Percentiles rank a stretch among this genome's conserved stretches.
phyloP scores from a whole-genome alignment of 2,888 invertebrate species.

The Oscheius sp. region DNA sequence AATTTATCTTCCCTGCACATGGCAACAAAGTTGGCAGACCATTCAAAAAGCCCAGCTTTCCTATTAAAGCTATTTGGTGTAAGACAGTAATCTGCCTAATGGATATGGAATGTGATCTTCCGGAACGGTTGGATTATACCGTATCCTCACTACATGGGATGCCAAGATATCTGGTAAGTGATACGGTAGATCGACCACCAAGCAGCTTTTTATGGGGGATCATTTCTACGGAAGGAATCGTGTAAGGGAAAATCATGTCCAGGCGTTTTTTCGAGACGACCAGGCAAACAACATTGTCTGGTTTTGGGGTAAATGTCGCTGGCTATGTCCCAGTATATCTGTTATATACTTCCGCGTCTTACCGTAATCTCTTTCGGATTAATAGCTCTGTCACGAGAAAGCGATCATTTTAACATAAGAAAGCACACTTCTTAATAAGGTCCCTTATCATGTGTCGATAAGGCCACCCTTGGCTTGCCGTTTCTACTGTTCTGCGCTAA shows the following conservation, averaged over 20 bases:
- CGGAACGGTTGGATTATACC: conserved; percentile 10
- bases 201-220: too few relatives aligned
- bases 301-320: too few relatives aligned
- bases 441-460: conserved; percentile 7
- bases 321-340: too few relatives aligned
- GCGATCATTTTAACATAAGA: neutral
- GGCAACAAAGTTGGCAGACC: neutral
- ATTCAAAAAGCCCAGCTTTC: conserved; percentile 22
- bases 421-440: neutral
- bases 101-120: conserved; percentile 25
- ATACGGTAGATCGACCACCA: too few relatives aligned
- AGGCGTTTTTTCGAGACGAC: too few relatives aligned
- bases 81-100: conserved; percentile 28
- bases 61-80: conserved; percentile 29
- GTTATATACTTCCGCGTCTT: too few relatives aligned
- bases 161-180: conserved; percentile 7
- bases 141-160: conserved; percentile 9
- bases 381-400: too few relatives aligned
- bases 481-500: neutral
- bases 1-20: neutral
- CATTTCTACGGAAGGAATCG: too few relatives aligned
- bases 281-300: too few relatives aligned
- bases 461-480: conserved; percentile 3
- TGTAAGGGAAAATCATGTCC: too few relatives aligned
- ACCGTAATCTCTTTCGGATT: too few relatives aligned